phyloP scores from a whole-genome alignment of 1,140 invertebrate species.

The Bombus terrestris region DNA sequence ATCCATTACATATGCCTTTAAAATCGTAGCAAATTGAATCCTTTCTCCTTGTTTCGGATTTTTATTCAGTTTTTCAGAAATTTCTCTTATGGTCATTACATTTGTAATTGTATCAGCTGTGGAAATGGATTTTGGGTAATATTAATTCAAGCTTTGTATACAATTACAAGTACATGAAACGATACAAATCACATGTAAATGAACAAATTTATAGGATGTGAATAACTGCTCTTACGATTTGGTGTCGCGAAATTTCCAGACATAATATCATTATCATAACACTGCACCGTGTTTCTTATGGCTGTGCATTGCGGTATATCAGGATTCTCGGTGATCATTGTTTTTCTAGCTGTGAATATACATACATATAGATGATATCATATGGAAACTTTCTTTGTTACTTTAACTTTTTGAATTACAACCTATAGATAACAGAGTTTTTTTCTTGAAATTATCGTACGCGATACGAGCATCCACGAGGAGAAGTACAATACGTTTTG shows the following conservation, averaged over 20 bases:
- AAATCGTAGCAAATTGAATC: slow-evolving; percentile 78
- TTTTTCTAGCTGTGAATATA: slow-evolving; percentile 73
- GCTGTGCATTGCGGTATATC: slow-evolving; percentile 72
- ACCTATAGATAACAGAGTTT: slow-evolving; percentile 72
- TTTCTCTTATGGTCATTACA: slow-evolving; percentile 80
- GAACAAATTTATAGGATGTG: too few species aligned
- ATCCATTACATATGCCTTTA: slow-evolving; percentile 78
- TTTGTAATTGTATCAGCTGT: slow-evolving; percentile 78
- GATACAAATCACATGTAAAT: not conserved
- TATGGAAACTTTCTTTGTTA: too few species aligned
- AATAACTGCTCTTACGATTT: slow-evolving; percentile 72
- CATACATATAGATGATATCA: not conserved
- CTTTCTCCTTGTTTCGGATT: slow-evolving; percentile 55
- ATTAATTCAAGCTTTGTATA: not conserved
- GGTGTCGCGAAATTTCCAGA: slow-evolving; percentile 75
- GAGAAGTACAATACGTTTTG: slow-evolving; percentile 76
- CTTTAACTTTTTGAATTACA: slow-evolving; percentile 9
- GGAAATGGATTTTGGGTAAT: not conserved
- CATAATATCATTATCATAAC: slow-evolving; percentile 59
- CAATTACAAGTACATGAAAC: not conserved
- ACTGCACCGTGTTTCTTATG: slow-evolving; percentile 70
- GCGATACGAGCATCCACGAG: slow-evolving; percentile 78
- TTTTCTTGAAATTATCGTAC: slow-evolving; percentile 78
- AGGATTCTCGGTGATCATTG: slow-evolving; percentile 81
- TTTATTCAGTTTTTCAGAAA: slow-evolving; percentile 75